Base-by-base conservation (phyloP, 2,113 vertebrate species). In the Condylura cristata region DNA sequence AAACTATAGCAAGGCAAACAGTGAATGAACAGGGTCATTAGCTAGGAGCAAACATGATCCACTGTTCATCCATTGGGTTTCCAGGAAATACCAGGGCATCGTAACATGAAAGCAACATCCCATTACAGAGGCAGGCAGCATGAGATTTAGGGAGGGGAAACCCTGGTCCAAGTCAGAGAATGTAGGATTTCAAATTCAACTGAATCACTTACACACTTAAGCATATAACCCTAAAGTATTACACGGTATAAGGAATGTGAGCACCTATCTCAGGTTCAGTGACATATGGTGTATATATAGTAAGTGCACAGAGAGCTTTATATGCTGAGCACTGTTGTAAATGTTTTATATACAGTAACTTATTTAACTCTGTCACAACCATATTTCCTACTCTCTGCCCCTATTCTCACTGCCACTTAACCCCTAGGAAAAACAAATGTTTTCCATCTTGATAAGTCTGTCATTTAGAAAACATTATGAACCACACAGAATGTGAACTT, bases 211-310 rank as follows among this genome's bases (percentile, higher is more conserved):
- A 6, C 2, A 66, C 18, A n/a, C 4, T 2, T 32, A 81, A 66
- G 37, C 32, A 88, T 22, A n/a, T 12, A 46, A 46, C 30, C 30
- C 46, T 34, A 3, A 74, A 30, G 56, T 30, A 24, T 18, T 34
- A 37, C 14, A 22, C 14, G 30, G 56, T n/a, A 41, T 48, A 26
- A 48, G 0, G 1, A 30, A 8, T 1, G 6, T 20, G 30, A 70
- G 24, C 22, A 65, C 5, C 79, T 28, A 58, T 72, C 17, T 60
- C 68, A 74, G 6, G 24, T 22, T 20, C 30, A 68, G 30, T 34
- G 22, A 32, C 37, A 48, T 12, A 46, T 16, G 61, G 76, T 61
- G 32, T 10, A n/a, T 20, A 53, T 5, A 86, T 8, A 18, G 28
- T 58, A 74, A 58, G 68, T 28, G 82, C 17, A 56, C 13, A 74